phyloP scores from a whole-genome alignment of 2,113 vertebrate species.

The Pseudolaguvia tuberculata region DNA sequence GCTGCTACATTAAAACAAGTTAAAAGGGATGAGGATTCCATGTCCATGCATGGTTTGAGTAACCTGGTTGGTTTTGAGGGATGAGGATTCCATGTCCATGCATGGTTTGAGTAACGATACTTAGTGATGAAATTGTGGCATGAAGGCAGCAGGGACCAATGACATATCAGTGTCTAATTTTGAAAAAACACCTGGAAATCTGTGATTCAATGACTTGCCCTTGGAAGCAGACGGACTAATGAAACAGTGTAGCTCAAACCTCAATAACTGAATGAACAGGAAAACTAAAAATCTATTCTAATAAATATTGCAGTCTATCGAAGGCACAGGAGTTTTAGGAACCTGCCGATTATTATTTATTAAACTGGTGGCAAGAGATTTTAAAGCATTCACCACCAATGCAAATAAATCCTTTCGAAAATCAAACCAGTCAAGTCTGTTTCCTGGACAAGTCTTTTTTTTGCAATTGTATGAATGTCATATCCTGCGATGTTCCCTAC shows the following conservation, averaged over 20 bases:
- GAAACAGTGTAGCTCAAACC: neutral
- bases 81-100: no score
- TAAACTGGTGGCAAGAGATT: constrained; percentile 3
- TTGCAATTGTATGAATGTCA: neutral
- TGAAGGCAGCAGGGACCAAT: no score
- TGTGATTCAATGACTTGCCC: neutral
- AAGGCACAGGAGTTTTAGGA: neutral
- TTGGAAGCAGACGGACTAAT: neutral
- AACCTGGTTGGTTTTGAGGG: no score
- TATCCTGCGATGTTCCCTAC: neutral
- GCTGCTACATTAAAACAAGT: no score
- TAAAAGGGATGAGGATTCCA: no score
- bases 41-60: no score
- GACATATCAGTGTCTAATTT: neutral
- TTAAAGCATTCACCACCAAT: neutral
- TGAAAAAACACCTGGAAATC: neutral
- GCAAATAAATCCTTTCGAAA: neutral
- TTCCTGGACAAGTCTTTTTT: neutral
- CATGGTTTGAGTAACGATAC: no score
- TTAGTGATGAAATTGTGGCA: no score
- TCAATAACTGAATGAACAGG: neutral
- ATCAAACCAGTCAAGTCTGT: constrained; percentile 5
- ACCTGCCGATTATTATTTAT: neutral
- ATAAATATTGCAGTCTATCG: neutral
- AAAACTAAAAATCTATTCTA: neutral